phyloP scores from a whole-genome alignment of 2,888 invertebrate species.

The Parnassius glacialis region DNA sequence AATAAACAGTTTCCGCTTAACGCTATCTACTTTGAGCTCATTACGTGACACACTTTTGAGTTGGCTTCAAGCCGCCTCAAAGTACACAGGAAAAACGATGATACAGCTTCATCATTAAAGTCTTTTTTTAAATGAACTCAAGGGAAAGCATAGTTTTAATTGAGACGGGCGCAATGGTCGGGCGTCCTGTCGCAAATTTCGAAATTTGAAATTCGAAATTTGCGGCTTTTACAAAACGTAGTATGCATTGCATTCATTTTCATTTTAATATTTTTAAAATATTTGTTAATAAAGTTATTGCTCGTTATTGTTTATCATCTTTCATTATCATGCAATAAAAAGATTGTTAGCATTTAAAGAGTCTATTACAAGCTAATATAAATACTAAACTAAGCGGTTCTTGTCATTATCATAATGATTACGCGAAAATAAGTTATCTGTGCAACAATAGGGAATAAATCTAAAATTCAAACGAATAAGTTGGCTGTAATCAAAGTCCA shows the following conservation, averaged over 20 bases:
- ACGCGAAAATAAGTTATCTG: constrained; percentile 5
- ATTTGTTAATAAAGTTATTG: constrained; percentile 3
- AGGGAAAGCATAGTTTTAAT: constrained; percentile 44
- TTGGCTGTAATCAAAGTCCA: constrained; percentile 41
- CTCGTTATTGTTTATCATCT: background rate
- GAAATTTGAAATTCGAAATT: constrained; percentile 70
- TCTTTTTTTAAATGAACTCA: constrained; percentile 30
- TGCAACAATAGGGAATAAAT: constrained; percentile 24
- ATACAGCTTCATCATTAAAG: constrained; percentile 36
- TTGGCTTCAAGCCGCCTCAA: constrained; percentile 70
- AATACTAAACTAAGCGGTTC: background rate
- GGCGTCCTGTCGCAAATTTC: constrained; percentile 57
- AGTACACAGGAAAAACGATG: constrained; percentile 47
- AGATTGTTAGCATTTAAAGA: constrained; percentile 1
- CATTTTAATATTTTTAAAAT: constrained; percentile 5
- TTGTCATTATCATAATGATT: background rate
- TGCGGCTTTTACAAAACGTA: constrained; percentile 39
- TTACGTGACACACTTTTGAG: constrained; percentile 73
- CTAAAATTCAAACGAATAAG: constrained; percentile 16
- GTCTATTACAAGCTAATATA: background rate
- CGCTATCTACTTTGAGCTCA: constrained; percentile 18
- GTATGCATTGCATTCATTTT: constrained; percentile 23
- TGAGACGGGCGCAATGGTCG: constrained; percentile 45
- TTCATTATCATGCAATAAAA: background rate
- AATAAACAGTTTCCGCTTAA: constrained; percentile 18